Conservation (phyloP, 2,888 invertebrate species). For the Platerodrilus igneus region DNA sequence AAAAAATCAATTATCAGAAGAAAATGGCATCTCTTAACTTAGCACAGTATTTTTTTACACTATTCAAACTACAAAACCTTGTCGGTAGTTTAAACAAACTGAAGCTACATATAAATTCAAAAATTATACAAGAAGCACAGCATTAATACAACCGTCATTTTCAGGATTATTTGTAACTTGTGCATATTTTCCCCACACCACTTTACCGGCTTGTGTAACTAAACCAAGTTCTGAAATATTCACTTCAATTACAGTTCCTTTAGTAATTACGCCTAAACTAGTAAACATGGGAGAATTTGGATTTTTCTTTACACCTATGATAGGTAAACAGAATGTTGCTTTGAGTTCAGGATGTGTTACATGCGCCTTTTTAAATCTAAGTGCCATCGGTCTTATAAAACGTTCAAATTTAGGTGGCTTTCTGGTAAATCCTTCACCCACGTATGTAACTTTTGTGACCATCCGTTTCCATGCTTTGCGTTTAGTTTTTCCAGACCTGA, state of each 20-base stretch:
- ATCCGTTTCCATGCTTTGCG: slow-evolving; percentile 98
- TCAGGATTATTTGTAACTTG: slow-evolving; percentile 99
- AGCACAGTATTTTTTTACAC: slow-evolving; percentile 1
- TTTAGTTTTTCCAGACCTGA: slow-evolving; percentile 86
- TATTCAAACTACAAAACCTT: slow-evolving; percentile 3
- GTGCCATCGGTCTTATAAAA: slow-evolving; percentile 96
- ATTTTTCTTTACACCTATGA: slow-evolving; percentile 98
- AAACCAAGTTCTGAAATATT: slow-evolving; percentile 98
- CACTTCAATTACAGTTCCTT: slow-evolving; percentile 96
- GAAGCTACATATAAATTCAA: too few relatives aligned
- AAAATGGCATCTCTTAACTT: too few relatives aligned
- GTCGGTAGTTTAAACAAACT: slow-evolving; percentile 3
- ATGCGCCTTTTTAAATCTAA: slow-evolving; percentile 95
- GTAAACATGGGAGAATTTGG: slow-evolving; percentile 98
- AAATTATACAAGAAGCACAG: slow-evolving; percentile 88
- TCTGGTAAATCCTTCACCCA: slow-evolving; percentile 96
- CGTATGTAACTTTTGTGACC: slow-evolving; percentile 98
- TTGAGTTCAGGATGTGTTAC: slow-evolving; percentile 99
- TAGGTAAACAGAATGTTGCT: slow-evolving; percentile 94
- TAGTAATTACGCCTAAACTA: slow-evolving; percentile 94
- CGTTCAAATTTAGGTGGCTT: slow-evolving; percentile 99
- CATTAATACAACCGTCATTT: slow-evolving; percentile 99
- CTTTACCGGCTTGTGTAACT: slow-evolving; percentile 98
- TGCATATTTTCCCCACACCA: slow-evolving; percentile 99
- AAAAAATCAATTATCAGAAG: too few relatives aligned